Evolutionary conservation across 2,113 vertebrate species (phyloP).

Genomic region (Pontoporia blainvillei): DNA sequence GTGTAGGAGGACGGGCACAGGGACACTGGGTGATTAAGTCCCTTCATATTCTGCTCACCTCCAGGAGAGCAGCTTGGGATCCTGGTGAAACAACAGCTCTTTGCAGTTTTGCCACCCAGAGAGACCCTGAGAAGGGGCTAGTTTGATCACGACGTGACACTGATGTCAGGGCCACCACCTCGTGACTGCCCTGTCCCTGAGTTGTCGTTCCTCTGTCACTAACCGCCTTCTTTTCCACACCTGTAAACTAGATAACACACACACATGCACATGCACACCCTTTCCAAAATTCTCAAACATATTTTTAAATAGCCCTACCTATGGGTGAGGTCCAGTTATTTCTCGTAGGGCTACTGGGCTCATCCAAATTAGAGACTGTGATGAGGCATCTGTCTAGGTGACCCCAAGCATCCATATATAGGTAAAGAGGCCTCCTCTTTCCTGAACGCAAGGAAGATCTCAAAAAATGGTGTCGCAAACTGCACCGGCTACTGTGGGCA

Average conservation of each 20-base stretch:
- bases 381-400: background rate
- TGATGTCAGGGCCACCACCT: background rate
- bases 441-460: background rate
- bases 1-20: background rate
- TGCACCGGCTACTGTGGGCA: background rate
- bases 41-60: background rate
- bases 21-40: background rate
- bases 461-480: background rate
- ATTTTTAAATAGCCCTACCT: background rate
- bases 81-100: background rate
- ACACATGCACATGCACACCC: background rate
- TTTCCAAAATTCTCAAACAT: background rate
- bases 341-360: background rate
- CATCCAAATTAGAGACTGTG: background rate
- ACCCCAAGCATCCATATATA: background rate
- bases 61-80: background rate
- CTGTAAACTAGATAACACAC: background rate
- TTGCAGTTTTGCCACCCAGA: background rate
- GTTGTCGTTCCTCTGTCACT: background rate
- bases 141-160: background rate
- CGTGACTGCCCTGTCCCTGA: background rate
- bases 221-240: too few species aligned
- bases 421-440: background rate
- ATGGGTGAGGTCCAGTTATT: background rate
- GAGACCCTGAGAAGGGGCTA: background rate